A percentile compares a stretch with the other conserved stretches of the same genome.
Evolutionary conservation across 2,888 invertebrate species (phyloP).

Genomic region (Drosophila aldrichi): DNA sequence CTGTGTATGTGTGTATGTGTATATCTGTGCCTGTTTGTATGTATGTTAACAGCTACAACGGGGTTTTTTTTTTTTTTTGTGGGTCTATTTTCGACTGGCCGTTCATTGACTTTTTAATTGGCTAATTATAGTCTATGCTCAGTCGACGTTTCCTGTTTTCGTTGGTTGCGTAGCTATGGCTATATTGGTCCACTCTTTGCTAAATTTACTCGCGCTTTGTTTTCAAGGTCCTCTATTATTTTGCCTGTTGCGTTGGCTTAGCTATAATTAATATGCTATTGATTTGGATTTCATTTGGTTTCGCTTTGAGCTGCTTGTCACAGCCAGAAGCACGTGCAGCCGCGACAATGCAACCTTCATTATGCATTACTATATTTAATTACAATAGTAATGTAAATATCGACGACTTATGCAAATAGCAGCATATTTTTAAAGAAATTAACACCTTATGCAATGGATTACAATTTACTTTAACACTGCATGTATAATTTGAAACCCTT

Average conservation of each 20-base stretch:
- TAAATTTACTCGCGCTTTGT: conserved; percentile 39
- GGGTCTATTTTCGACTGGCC: conserved; percentile 7
- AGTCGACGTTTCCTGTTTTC: neutral
- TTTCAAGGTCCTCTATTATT: conserved; percentile 38
- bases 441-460: neutral
- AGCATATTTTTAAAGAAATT: too few species aligned
- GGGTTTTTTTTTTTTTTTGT: conserved; percentile 25
- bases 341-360: conserved; percentile 18
- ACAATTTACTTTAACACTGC: neutral
- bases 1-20: neutral
- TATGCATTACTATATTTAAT: conserved; percentile 7
- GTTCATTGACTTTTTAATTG: conserved; percentile 65
- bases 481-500: neutral
- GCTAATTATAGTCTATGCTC: conserved; percentile 18
- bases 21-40: neutral
- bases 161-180: neutral
- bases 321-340: conserved; percentile 47
- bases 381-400: neutral
- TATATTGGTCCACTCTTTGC: conserved; percentile 8
- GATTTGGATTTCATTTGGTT: conserved; percentile 6
- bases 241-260: conserved; percentile 19
- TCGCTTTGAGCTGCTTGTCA: conserved; percentile 31
- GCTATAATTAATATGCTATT: conserved; percentile 50
- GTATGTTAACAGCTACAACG: conserved; percentile 18
- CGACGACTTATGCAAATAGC: neutral